Base-by-base conservation (phyloP, 2,797 vertebrate genomes). In the Platalea minor region DNA sequence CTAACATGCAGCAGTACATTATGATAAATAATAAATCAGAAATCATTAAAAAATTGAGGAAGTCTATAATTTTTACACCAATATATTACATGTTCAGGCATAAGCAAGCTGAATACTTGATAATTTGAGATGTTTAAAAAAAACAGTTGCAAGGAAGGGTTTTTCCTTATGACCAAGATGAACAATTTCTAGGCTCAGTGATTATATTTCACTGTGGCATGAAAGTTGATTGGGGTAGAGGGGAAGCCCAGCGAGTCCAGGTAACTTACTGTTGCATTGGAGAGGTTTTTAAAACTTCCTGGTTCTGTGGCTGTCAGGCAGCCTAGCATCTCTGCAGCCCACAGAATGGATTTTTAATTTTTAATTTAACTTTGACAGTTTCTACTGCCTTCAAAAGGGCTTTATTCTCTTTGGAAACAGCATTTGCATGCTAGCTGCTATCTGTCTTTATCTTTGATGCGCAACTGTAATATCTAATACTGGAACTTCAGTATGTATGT, bases 291-390 rank as follows among this genome's bases (percentile, higher is more conserved):
- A 61, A 73, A 85, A 93, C 60, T 74, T 76, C 54, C 78, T 96
- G 75, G 37, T 91, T 87, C 68, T 43, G 92, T 28, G 83, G 78
- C 91, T 89, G 84, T 65, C 90, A 85, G 85, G 59, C 88, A 93
- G 70, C 64, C 78, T 86, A 33, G 63, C 50, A 79, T 67, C 89
- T 96, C 95, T 94, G 73, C 87, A 95, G 91, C 90, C 53, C 83
- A 85, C 56, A 83, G 85, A 92, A 87, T 69, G 89, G 91, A 93
- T 92, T 91, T 95, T 97, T 96, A 92, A 94, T 93, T 96, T 97
- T 96, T 96, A 97, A 96, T 96, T 93, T 79, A 63, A 89, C 70
- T 85, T 93, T 96, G 94, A 93, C 96, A 95, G 95, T 88, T 78
- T 94, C 90, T 88, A 25, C 81, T 82, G 92, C 92, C 91, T 96